These are phyloP conservation scores for Apamea anceps DNA, from an alignment of 2,888 invertebrate species.

Conservation along the genomic window DNA sequence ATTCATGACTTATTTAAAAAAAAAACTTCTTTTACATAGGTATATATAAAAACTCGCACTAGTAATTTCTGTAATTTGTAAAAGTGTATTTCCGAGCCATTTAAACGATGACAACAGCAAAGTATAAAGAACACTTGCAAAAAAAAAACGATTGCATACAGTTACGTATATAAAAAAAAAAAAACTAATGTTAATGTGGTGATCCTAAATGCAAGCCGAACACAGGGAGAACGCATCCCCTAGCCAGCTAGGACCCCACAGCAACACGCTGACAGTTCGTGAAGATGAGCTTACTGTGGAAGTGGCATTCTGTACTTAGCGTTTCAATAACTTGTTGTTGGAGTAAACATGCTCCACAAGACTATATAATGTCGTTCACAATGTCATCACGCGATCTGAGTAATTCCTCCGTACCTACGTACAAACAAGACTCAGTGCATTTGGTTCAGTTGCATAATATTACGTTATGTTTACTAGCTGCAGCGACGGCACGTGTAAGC, in stretches of 20 bases:
- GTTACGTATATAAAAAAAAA: not conserved
- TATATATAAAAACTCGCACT: not conserved
- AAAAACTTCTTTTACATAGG: no score
- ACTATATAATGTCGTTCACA: slow-evolving; percentile 7
- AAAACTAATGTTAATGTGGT: not conserved
- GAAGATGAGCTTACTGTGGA: not conserved
- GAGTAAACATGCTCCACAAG: slow-evolving; percentile 3
- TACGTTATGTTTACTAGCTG: slow-evolving; percentile 76
- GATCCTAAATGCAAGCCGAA: not conserved
- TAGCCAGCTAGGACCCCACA: not conserved
- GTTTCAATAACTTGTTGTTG: not conserved
- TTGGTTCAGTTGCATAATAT: slow-evolving; percentile 79
- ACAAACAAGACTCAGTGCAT: slow-evolving; percentile 55
- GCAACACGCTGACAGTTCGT: not conserved
- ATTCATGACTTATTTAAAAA: not conserved
- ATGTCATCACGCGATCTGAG: slow-evolving; percentile 40
- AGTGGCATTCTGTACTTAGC: not conserved
- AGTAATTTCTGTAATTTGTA: not conserved
- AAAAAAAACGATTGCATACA: not conserved
- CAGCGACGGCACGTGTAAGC: slow-evolving; percentile 78
- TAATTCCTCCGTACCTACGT: slow-evolving; percentile 27
- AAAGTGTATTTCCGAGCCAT: not conserved
- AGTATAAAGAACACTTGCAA: not conserved
- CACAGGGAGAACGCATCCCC: not conserved
- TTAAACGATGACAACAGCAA: not conserved